Percentiles rank a stretch among this genome's conserved stretches.
Evolutionary conservation across 1,140 invertebrate genomes (phyloP).

Genomic region (Cotesia glomerata): DNA sequence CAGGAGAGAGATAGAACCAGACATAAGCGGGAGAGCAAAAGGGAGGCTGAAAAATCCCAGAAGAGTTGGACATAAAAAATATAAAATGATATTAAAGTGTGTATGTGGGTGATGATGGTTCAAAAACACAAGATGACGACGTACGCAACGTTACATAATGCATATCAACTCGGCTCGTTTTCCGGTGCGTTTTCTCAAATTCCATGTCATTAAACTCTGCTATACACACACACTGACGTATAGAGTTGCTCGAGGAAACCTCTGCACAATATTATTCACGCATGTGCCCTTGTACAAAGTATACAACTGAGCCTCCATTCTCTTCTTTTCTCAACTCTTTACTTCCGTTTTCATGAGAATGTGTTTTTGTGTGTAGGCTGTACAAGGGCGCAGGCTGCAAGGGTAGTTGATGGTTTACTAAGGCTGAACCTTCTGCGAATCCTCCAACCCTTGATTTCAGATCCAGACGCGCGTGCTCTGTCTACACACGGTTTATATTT

Average conservation of each 20-base stretch:
- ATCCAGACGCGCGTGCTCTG: slow-evolving; percentile 13
- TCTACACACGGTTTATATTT: neutral
- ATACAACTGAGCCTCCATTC: neutral
- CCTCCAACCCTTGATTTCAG: slow-evolving; percentile 13
- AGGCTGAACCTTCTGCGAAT: neutral
- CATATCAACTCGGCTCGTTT: slow-evolving; percentile 24
- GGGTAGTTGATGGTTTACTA: neutral
- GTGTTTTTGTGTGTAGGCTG: neutral
- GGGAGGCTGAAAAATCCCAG: no score
- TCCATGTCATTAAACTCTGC: neutral
- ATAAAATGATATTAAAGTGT: neutral
- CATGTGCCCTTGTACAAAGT: neutral
- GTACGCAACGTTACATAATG: slow-evolving; percentile 26
- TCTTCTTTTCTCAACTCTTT: neutral
- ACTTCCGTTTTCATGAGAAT: neutral
- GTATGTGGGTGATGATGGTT: neutral
- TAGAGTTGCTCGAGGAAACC: neutral
- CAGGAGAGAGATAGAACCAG: neutral
- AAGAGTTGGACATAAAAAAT: neutral
- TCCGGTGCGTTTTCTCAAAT: slow-evolving; percentile 5
- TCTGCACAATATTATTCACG: neutral
- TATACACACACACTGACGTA: slow-evolving; percentile 16
- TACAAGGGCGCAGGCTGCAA: slow-evolving; percentile 1
- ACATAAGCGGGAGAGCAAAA: neutral
- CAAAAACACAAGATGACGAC: slow-evolving; percentile 13